phyloP scores from a whole-genome alignment of 2,113 vertebrate genomes.

The Balaeniceps rex region DNA sequence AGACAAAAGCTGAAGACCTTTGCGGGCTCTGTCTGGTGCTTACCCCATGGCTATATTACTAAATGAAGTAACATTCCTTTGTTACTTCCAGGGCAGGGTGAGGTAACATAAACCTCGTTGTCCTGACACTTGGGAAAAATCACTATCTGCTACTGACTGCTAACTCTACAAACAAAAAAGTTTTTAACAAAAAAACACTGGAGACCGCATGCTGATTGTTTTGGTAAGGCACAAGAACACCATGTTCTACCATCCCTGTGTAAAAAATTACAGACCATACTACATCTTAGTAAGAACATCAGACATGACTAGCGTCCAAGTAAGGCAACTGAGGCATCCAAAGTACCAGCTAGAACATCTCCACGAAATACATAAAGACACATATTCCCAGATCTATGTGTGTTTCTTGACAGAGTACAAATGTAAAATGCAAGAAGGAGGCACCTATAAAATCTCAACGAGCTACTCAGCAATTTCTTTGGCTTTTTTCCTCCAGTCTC shows the following conservation, averaged over 20 bases:
- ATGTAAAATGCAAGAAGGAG: not conserved
- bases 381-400: fast-evolving
- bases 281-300: not conserved
- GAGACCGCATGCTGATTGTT: not conserved
- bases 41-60: not conserved
- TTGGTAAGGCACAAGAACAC: not conserved
- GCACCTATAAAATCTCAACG: not conserved
- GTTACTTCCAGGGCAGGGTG: not conserved
- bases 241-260: not conserved
- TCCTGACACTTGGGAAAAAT: not conserved
- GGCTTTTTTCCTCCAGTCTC: not conserved
- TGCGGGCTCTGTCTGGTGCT: not conserved
- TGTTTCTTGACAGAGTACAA: not conserved
- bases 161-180: not conserved
- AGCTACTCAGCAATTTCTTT: not conserved
- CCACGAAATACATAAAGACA: not conserved
- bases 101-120: not conserved
- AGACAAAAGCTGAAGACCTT: not conserved
- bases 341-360: not conserved
- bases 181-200: not conserved
- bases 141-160: not conserved
- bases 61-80: not conserved
- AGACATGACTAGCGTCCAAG: not conserved
- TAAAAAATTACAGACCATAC: not conserved
- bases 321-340: not conserved